Evolutionary conservation across 2,113 vertebrate species (phyloP).

Genomic region (Sinocyclocheilus anshuiensis): DNA sequence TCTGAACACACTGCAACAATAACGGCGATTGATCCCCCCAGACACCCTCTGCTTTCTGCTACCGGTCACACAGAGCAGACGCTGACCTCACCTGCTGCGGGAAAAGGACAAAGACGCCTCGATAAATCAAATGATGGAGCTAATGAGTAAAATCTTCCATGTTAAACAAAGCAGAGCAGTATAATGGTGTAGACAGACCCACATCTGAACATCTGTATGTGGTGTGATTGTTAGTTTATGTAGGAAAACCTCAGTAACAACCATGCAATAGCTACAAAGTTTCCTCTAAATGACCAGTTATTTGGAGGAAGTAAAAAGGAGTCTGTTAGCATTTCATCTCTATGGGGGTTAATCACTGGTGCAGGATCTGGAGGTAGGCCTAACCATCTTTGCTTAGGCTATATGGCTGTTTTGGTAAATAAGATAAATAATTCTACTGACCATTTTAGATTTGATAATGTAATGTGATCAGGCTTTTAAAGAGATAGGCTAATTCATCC

Average conservation of each 20-base stretch:
- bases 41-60: slow-evolving; percentile 38
- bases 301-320: not conserved
- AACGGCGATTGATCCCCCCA: slow-evolving; percentile 22
- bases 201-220: not conserved
- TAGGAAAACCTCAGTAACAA: slow-evolving; percentile 1
- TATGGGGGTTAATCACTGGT: not conserved
- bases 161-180: slow-evolving; percentile 1
- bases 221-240: not conserved
- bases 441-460: too few relatives aligned
- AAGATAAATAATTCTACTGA: not conserved
- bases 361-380: not conserved
- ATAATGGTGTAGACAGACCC: not conserved
- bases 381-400: not conserved
- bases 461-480: too few relatives aligned
- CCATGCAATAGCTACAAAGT: not conserved
- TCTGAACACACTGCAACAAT: slow-evolving; percentile 44
- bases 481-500: too few relatives aligned
- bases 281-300: not conserved
- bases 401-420: not conserved
- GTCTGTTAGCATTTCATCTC: not conserved
- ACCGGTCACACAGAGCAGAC: slow-evolving; percentile 35
- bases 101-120: slow-evolving; percentile 29
- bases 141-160: slow-evolving; percentile 42
- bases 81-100: slow-evolving; percentile 36
- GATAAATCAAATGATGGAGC: slow-evolving; percentile 35